Evolutionary conservation across 2,888 invertebrate genomes (phyloP).

Genomic region (Dilophus febrilis): DNA sequence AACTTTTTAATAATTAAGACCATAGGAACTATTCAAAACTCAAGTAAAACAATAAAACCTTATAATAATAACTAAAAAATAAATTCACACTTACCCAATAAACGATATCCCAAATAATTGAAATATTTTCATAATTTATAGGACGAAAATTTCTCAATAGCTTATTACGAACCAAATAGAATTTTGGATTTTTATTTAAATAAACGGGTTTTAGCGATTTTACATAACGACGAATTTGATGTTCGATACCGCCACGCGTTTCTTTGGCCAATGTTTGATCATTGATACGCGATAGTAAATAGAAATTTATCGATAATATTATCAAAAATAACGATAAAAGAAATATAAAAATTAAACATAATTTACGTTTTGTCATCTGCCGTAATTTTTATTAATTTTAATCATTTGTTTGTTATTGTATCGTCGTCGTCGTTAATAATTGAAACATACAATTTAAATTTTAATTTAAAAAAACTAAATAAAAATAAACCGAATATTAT

Average conservation of each 20-base stretch:
- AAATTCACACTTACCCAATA: slow-evolving; percentile 23
- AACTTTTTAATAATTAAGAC: no score
- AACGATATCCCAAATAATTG: slow-evolving; percentile 33
- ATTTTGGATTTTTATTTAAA: slow-evolving; percentile 28
- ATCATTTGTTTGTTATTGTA: no score
- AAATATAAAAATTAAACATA: slow-evolving; percentile 11
- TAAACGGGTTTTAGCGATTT: slow-evolving; percentile 27
- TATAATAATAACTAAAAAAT: neutral
- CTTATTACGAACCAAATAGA: slow-evolving; percentile 28
- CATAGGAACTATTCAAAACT: no score
- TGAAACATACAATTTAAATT: no score
- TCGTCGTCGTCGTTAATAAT: no score
- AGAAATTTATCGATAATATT: slow-evolving; percentile 21
- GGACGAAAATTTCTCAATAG: slow-evolving; percentile 25
- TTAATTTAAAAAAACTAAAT: no score
- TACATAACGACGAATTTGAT: slow-evolving; percentile 22
- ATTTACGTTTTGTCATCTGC: slow-evolving; percentile 14
- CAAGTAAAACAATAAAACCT: no score
- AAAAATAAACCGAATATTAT: no score
- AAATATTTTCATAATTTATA: slow-evolving; percentile 31
- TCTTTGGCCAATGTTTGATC: slow-evolving; percentile 18
- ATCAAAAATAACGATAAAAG: slow-evolving; percentile 10
- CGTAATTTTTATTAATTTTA: neutral
- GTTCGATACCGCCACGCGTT: slow-evolving; percentile 17
- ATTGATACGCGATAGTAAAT: slow-evolving; percentile 29